Percentiles rank a stretch among this genome's conserved stretches.
These are phyloP conservation scores for Columba livia DNA, from an alignment of 2,113 vertebrate species.

Conservation along the genomic window DNA sequence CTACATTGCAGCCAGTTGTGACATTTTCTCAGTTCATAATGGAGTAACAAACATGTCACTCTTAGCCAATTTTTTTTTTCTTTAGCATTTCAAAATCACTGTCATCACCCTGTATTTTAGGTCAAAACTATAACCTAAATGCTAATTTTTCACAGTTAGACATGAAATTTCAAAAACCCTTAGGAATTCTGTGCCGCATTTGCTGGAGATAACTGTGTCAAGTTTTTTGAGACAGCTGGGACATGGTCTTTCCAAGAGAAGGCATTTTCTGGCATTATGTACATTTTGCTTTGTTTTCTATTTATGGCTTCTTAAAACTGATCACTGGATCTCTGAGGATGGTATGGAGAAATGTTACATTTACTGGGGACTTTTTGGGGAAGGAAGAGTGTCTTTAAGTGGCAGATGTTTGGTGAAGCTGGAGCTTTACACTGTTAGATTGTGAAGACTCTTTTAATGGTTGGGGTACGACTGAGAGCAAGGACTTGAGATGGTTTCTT, in stretches of 20 bases:
- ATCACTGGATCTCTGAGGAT: not conserved
- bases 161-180: not conserved
- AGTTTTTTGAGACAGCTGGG: not conserved
- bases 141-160: not conserved
- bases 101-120: not conserved
- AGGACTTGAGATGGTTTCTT: not conserved
- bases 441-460: not conserved
- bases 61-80: not conserved
- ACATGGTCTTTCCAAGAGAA: not conserved
- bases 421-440: not conserved
- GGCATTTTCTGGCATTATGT: not conserved
- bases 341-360: not conserved
- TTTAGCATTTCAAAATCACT: not conserved
- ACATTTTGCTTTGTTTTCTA: not conserved
- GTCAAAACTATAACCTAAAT: not conserved
- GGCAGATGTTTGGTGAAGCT: not conserved
- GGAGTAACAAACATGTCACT: not conserved
- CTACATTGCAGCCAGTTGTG: not conserved
- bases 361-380: not conserved
- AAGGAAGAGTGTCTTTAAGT: not conserved
- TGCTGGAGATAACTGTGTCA: not conserved
- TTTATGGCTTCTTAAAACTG: not conserved
- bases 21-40: not conserved
- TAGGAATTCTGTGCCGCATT: not conserved
- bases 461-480: not conserved